phyloP scores from a whole-genome alignment of 2,113 vertebrate species.

The Antidorcas marsupialis region DNA sequence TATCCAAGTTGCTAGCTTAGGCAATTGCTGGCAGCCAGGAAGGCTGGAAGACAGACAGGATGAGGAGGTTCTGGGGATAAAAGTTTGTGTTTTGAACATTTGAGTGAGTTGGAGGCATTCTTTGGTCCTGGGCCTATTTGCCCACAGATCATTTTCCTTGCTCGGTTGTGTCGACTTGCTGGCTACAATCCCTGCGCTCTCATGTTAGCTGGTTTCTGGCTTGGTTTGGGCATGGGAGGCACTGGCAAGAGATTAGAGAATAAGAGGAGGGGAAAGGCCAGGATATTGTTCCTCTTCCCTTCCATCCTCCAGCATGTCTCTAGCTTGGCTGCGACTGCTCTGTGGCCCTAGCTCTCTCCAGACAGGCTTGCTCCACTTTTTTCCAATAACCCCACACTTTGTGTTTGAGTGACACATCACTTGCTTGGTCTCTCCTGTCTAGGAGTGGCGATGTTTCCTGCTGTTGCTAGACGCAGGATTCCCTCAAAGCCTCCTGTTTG shows the following conservation, averaged over 20 bases:
- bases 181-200: neutral
- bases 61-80: neutral
- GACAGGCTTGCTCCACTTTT: neutral
- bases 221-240: neutral
- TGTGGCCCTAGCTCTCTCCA: neutral
- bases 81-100: neutral
- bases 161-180: neutral
- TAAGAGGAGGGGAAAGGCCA: neutral
- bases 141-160: neutral
- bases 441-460: neutral
- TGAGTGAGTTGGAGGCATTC: neutral
- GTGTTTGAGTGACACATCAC: neutral
- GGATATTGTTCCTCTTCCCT: neutral
- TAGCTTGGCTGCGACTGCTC: neutral
- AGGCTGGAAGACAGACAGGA: neutral
- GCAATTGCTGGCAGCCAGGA: neutral
- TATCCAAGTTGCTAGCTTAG: neutral
- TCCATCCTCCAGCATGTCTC: neutral
- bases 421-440: neutral
- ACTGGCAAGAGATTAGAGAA: neutral
- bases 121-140: neutral
- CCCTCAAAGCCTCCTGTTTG: neutral
- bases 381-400: neutral
- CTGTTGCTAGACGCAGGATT: neutral
- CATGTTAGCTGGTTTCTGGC: neutral